Conservation (phyloP, 2,888 invertebrate species). For the Halocaridina rubra region DNA sequence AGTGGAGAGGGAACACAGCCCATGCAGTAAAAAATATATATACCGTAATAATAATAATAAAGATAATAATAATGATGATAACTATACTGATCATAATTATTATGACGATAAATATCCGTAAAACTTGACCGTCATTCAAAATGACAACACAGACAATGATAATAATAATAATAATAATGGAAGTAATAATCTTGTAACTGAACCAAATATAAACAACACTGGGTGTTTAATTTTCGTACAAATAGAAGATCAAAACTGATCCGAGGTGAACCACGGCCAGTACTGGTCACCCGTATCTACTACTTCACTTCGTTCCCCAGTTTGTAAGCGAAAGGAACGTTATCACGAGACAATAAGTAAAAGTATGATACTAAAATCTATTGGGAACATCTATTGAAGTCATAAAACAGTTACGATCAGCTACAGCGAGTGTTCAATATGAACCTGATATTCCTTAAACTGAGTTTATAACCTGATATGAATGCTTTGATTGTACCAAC, state of each 20-base stretch:
- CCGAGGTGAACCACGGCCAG: slow-evolving; percentile 54
- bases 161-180: too few relatives aligned
- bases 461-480: too few relatives aligned
- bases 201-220: slow-evolving; percentile 43
- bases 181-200: slow-evolving; percentile 44
- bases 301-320: too few relatives aligned
- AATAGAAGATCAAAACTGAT: slow-evolving; percentile 37
- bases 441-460: too few relatives aligned
- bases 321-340: slow-evolving; percentile 30
- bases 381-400: slow-evolving; percentile 33
- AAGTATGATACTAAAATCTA: slow-evolving; percentile 1
- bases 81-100: slow-evolving; percentile 2
- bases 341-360: slow-evolving; percentile 40
- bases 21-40: slow-evolving; percentile 38
- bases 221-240: slow-evolving; percentile 25
- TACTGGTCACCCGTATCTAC: slow-evolving; percentile 53
- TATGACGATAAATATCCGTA: background rate
- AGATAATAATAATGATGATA: slow-evolving; percentile 33
- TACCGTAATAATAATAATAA: slow-evolving; percentile 9
- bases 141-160: slow-evolving; percentile 53
- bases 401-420: slow-evolving; percentile 32
- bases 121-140: slow-evolving; percentile 26
- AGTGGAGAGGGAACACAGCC: slow-evolving; percentile 54
- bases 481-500: too few relatives aligned
- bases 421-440: slow-evolving; percentile 70